phyloP scores from a whole-genome alignment of 2,888 invertebrate genomes.

The Iphiclides podalirius region DNA sequence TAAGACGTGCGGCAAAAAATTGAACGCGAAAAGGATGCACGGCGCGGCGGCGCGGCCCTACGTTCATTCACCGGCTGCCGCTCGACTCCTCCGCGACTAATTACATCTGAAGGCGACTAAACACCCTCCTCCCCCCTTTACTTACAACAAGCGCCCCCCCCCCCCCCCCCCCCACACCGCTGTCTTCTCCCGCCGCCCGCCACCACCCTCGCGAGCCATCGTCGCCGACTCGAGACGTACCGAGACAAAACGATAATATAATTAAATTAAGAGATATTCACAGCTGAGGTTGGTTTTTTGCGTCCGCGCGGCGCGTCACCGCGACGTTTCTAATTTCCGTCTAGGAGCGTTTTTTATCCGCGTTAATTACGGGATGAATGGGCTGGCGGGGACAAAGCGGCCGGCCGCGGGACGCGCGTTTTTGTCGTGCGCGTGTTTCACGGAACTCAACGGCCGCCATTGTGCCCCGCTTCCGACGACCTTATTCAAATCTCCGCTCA shows the following conservation, averaged over 20 bases:
- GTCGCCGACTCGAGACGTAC: conserved; percentile 34
- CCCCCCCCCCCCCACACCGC: not conserved
- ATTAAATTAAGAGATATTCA: conserved; percentile 68
- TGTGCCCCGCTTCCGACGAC: conserved; percentile 25
- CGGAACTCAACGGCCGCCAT: conserved; percentile 38
- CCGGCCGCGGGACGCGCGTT: conserved; percentile 33
- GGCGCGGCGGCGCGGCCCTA: too few relatives aligned
- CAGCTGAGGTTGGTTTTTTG: conserved; percentile 50
- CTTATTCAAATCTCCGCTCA: conserved; percentile 46
- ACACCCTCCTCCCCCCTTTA: conserved; percentile 8
- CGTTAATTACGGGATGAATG: conserved; percentile 75
- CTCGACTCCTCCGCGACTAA: conserved; percentile 25
- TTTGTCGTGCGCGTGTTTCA: conserved; percentile 65
- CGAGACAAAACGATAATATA: conserved; percentile 59
- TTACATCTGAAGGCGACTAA: conserved; percentile 4
- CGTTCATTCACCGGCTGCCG: conserved; percentile 24
- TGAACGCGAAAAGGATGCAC: too few relatives aligned
- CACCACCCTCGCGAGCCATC: conserved; percentile 15
- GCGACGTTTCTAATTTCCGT: conserved; percentile 72
- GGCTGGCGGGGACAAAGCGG: conserved; percentile 39
- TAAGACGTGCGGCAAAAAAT: too few relatives aligned
- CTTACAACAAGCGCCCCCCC: conserved; percentile 5
- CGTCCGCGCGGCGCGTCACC: conserved; percentile 40
- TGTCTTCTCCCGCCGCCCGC: not conserved
- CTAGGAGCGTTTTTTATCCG: conserved; percentile 62